Conservation (phyloP, 1,140 invertebrate species). For the Ooceraea biroi region DNA sequence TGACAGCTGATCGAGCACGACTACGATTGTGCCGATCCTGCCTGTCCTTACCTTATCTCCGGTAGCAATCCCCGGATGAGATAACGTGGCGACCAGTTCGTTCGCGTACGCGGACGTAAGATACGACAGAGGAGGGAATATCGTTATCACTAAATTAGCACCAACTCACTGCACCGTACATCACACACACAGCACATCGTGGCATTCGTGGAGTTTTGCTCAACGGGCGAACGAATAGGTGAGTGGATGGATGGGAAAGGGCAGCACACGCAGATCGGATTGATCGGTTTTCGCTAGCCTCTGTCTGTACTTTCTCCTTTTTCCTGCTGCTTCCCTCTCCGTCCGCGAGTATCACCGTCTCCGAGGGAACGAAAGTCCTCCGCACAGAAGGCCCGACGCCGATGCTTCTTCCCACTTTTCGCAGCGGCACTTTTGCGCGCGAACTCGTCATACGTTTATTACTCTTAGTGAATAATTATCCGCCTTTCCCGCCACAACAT, state of each 20-base stretch:
- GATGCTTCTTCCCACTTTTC: not conserved
- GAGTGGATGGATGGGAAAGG: not conserved
- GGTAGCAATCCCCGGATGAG: conserved; percentile 53
- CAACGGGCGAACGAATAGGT: not conserved
- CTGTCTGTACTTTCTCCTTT: not conserved
- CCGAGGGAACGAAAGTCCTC: not conserved
- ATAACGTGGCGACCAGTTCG: conserved; percentile 56
- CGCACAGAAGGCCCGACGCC: not conserved
- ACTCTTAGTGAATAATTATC: too few relatives aligned
- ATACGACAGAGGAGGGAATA: conserved; percentile 38
- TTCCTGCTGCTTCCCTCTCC: conserved; percentile 7
- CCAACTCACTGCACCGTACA: conserved; percentile 85
- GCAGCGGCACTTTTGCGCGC: conserved; percentile 14
- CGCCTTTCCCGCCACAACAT: not conserved
- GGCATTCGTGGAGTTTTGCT: conserved; percentile 53
- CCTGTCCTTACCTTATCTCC: conserved; percentile 64
- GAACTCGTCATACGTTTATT: conserved; percentile 6
- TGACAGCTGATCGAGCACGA: conserved; percentile 6
- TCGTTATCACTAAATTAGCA: conserved; percentile 85
- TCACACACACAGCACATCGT: conserved; percentile 85
- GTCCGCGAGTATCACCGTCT: not conserved
- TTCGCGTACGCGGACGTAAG: conserved; percentile 3
- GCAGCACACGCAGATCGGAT: not conserved
- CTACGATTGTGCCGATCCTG: not conserved
- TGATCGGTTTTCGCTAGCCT: not conserved